phyloP scores from a whole-genome alignment of 2,797 vertebrate species.

The Semaprochilodus insignis region DNA sequence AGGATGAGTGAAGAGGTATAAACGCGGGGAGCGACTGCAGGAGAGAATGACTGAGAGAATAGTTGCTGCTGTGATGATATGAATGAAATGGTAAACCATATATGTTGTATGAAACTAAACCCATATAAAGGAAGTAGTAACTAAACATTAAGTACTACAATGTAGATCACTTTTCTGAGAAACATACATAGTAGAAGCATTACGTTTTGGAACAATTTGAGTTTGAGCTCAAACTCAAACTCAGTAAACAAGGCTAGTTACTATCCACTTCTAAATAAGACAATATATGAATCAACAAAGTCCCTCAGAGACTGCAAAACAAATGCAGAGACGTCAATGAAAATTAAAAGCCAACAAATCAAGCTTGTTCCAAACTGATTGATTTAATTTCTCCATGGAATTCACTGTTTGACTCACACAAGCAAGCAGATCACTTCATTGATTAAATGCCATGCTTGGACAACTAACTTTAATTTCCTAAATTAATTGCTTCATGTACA shows the following conservation, averaged over 20 bases:
- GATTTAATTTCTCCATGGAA: conserved; percentile 36
- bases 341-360: conserved; percentile 40
- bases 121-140: too few relatives aligned
- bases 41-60: too few relatives aligned
- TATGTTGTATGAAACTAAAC: too few relatives aligned
- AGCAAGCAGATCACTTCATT: not conserved
- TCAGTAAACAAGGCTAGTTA: conserved; percentile 1
- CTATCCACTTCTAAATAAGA: not conserved
- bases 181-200: too few relatives aligned
- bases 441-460: not conserved
- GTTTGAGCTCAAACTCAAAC: too few relatives aligned
- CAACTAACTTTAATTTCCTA: conserved; percentile 1
- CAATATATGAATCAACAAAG: not conserved
- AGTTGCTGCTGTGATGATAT: too few relatives aligned
- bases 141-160: too few relatives aligned
- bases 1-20: too few relatives aligned
- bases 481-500: not conserved
- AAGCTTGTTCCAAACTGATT: conserved; percentile 42
- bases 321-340: conserved; percentile 17
- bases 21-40: too few relatives aligned
- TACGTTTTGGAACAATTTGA: too few relatives aligned
- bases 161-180: too few relatives aligned
- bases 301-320: conserved; percentile 3
- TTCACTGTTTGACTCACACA: conserved; percentile 8
- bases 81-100: too few relatives aligned